Conservation (phyloP, 1,140 invertebrate genomes). For the Nilaparvata lugens region DNA sequence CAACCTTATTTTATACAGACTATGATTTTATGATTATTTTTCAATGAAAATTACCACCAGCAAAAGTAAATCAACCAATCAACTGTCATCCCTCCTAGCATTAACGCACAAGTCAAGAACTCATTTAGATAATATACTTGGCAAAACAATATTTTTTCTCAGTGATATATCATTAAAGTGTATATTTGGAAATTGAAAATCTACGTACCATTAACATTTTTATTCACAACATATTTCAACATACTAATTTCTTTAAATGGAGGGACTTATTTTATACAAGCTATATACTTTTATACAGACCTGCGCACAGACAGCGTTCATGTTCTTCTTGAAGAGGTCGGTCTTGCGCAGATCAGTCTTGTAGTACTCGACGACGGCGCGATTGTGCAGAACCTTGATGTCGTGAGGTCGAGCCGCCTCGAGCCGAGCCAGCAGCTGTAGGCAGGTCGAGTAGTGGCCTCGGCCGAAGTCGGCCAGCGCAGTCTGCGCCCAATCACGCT, state of each 20-base stretch:
- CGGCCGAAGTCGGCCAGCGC: slow-evolving; percentile 48
- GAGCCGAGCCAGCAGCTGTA: slow-evolving; percentile 49
- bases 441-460: slow-evolving; percentile 44
- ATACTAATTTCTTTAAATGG: too few species aligned
- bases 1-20: too few species aligned
- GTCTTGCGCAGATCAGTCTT: slow-evolving; percentile 58
- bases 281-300: slow-evolving; percentile 32
- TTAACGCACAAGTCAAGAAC: too few species aligned
- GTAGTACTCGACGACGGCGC: slow-evolving; percentile 60
- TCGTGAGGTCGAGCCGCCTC: slow-evolving; percentile 47
- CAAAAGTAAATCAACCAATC: too few species aligned
- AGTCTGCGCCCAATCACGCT: slow-evolving; percentile 44
- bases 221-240: too few species aligned
- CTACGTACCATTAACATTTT: too few species aligned
- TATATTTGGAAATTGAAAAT: not conserved
- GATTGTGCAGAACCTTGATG: slow-evolving; percentile 62
- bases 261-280: not conserved
- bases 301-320: slow-evolving; percentile 51
- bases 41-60: too few species aligned
- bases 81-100: too few species aligned
- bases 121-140: too few species aligned
- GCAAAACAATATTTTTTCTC: too few species aligned
- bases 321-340: slow-evolving; percentile 55
- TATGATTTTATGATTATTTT: too few species aligned
- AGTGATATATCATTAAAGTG: too few species aligned